Evolutionary conservation across 1,140 invertebrate genomes (phyloP), one percentile per base, ranked within the genome.

Genomic region (Archivesica marissinica): DNA sequence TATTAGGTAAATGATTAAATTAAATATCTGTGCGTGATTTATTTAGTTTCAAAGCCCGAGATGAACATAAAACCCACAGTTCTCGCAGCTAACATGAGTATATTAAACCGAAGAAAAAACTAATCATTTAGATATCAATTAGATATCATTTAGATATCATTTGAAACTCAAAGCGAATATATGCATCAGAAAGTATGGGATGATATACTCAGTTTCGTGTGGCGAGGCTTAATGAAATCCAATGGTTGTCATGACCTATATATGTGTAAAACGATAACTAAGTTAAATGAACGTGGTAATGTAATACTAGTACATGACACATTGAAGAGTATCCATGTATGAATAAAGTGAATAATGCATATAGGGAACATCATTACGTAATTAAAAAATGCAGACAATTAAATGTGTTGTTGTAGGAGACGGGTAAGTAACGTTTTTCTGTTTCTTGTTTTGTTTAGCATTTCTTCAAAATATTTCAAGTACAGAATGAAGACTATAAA

Each of bases 331-430:
- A 64, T 35, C 33, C n/a, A 13, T 3, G n/a, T n/a, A n/a, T n/a
- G n/a, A n/a, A n/a, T n/a, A n/a, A n/a, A n/a, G 23, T 30, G 59
- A 64, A 64, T 30, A 23, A 25, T 44, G 1, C 17, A 3, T 13
- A 38, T 3, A 64, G 33, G 33, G 25, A 39, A 72, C 0, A 47
- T 25, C 13, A 72, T 9, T 30, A 72, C 9, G 13, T 25, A 13
- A 9, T 20, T 52, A 28, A 52, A 76, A 38, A 39, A 79, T 79
- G 76, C 76, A 79, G 76, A 59, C 76, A 15, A 79, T 79, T 2
- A 79, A 79, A 59, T 79, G 76, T 47, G 76, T 79, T 11, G 76
- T 79, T 35, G 76, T 79, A 28, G 76, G 76, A 2, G 76, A 79
- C 54, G 76, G 76, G 76, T 79, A 35, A 79, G 76, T 54, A 35